Evolutionary conservation across 1,140 invertebrate genomes (phyloP).

Genomic region (Macrotrachela quadricornifera): DNA sequence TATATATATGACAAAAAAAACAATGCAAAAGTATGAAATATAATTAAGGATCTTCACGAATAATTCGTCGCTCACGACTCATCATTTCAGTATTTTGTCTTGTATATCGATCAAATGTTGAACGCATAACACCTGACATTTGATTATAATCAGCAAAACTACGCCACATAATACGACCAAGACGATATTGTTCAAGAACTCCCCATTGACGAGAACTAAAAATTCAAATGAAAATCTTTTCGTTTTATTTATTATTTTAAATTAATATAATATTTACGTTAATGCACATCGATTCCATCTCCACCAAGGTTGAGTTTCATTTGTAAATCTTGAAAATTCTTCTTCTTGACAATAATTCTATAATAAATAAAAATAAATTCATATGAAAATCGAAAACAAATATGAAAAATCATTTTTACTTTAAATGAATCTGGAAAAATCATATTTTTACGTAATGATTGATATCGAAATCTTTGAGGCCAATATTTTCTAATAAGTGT

Average conservation of each 20-base stretch:
- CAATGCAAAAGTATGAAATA: too few species aligned
- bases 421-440: constrained; percentile 40
- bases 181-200: constrained; percentile 46
- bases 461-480: constrained; percentile 45
- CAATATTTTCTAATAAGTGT: constrained; percentile 47
- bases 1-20: too few species aligned
- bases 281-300: constrained; percentile 41
- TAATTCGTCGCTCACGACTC: too few species aligned
- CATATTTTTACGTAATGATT: constrained; percentile 52
- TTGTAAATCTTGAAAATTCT: too few species aligned
- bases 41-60: too few species aligned
- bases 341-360: too few species aligned
- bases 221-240: too few species aligned
- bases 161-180: constrained; percentile 67
- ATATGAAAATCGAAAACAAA: too few species aligned
- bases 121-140: constrained; percentile 59
- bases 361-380: too few species aligned
- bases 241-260: too few species aligned
- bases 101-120: constrained; percentile 43
- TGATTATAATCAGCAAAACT: constrained; percentile 71
- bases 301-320: too few species aligned
- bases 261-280: constrained; percentile 1
- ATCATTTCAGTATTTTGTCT: background rate
- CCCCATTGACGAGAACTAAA: constrained; percentile 50
- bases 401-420: too few species aligned